Percentiles rank a stretch among this genome's conserved stretches.
Conservation (phyloP, 1,140 invertebrate species). For the Stegodyphus dumicola region DNA sequence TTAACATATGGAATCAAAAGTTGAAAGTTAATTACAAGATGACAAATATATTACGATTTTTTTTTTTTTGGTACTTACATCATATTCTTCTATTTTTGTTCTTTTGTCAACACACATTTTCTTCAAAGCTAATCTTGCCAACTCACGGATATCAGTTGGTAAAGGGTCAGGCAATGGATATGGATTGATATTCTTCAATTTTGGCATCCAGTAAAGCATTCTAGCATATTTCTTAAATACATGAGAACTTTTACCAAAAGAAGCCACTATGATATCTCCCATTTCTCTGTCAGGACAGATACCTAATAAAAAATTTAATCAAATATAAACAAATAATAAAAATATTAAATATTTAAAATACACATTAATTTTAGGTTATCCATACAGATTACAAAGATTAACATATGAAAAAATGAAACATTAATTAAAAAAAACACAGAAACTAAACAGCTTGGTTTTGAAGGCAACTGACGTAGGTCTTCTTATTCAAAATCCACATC, state of each 20-base stretch:
- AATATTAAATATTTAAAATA: not conserved
- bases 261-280: conserved; percentile 81
- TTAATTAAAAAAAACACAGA: too few relatives aligned
- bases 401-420: too few relatives aligned
- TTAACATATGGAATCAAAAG: too few relatives aligned
- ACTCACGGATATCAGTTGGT: conserved; percentile 79
- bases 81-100: conserved; percentile 72
- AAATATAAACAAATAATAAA: conserved; percentile 58
- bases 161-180: conserved; percentile 83
- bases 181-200: conserved; percentile 91
- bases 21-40: too few relatives aligned
- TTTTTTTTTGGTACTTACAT: conserved; percentile 52
- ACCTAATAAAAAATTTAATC: conserved; percentile 70
- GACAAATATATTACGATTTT: too few relatives aligned
- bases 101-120: conserved; percentile 89
- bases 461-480: too few relatives aligned
- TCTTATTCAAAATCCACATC: too few relatives aligned
- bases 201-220: conserved; percentile 99
- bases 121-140: conserved; percentile 87
- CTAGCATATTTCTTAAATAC: conserved; percentile 78
- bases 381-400: too few relatives aligned
- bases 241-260: conserved; percentile 79
- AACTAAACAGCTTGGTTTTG: too few relatives aligned
- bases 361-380: not conserved
- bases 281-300: conserved; percentile 92